Evolutionary conservation across 2,888 invertebrate genomes (phyloP), one percentile per base, ranked within the genome.

Genomic region (Drosophila phalerata): DNA sequence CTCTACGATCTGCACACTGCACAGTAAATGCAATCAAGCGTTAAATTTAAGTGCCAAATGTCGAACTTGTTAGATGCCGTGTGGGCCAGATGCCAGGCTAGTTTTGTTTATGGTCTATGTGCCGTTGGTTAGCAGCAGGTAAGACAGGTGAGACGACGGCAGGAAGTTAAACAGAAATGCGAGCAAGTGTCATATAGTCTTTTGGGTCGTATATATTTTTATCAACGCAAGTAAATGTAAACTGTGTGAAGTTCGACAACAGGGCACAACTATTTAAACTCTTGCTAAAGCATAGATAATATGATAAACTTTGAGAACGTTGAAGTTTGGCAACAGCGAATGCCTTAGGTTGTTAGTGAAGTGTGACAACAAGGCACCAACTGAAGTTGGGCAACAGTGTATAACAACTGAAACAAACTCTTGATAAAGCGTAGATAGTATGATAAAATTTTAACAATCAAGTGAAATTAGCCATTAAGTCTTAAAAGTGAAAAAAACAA

Each of bases 21-120:
- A 74, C 71, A 60, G 78, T 65, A 74, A 89, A 85, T 77, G 86
- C 86, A 87, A 89, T 87, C 86, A 89, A 85, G 81, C 89, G 85
- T 88, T 87, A 83, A 83, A 86, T 88, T 84, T 83, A 85, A 88
- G 88, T 88, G 86, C 86, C 88, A 85, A 84, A 83, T 83, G 86
- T 85, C 84, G 88, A 88, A 85, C 73, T 82, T 83, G 88, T 85
- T 84, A 85, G 86, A 77, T 71, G 88, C 73, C 72, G 69, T 74
- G 61, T 66, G 75, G 63, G 57, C 69, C 71, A 72, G 72, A 68
- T 72, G 74, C 63, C 68, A 28, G 80, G 69, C 72, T 81, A 85
- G 78, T 73, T 80, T 72, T 57, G 49, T 68, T 74, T 64, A 60
- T 74, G 43, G 45, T n/a, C 38, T 56, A 19, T 55, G 22, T 42